Percentiles rank a stretch among this genome's conserved stretches.
These are phyloP conservation scores for Phalangium opilio DNA, from an alignment of 2,888 invertebrate species.

Conservation along the genomic window DNA sequence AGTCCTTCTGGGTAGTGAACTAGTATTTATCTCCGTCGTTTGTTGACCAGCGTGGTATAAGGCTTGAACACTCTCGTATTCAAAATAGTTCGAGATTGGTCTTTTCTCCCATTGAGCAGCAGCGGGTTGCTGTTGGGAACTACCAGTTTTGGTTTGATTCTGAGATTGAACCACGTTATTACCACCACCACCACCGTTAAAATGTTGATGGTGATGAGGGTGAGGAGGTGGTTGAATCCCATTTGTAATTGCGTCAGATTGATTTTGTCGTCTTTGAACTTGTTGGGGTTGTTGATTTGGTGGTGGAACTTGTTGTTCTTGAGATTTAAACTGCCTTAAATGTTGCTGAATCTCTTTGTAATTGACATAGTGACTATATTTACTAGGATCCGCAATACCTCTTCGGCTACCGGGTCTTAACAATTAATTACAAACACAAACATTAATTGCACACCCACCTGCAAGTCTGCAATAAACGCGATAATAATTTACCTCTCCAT, in stretches of 20 bases:
- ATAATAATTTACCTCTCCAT: too few relatives aligned
- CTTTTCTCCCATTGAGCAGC: conserved; percentile 31
- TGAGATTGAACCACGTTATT: too few relatives aligned
- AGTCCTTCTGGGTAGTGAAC: conserved; percentile 10
- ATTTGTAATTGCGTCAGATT: too few relatives aligned
- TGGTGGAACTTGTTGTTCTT: conserved; percentile 4
- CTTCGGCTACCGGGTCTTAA: conserved; percentile 39
- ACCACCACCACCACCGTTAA: too few relatives aligned
- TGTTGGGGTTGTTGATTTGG: not conserved
- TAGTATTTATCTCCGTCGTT: conserved; percentile 6
- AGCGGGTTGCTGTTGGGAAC: not conserved
- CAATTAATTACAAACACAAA: too few relatives aligned
- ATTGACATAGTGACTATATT: conserved; percentile 59
- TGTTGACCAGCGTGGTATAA: conserved; percentile 5
- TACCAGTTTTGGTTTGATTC: not conserved
- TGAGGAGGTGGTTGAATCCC: too few relatives aligned
- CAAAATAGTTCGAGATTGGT: conserved; percentile 67
- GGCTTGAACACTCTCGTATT: conserved; percentile 45
- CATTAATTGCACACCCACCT: too few relatives aligned
- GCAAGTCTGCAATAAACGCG: too few relatives aligned
- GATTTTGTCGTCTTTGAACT: too few relatives aligned
- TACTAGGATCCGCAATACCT: conserved; percentile 38
- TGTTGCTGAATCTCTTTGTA: conserved; percentile 72
- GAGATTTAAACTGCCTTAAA: conserved; percentile 16
- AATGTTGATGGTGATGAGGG: too few relatives aligned